Evolutionary conservation across 2,888 invertebrate species (phyloP), one percentile per base, ranked within the genome.

Genomic region (Calameuta filiformis): DNA sequence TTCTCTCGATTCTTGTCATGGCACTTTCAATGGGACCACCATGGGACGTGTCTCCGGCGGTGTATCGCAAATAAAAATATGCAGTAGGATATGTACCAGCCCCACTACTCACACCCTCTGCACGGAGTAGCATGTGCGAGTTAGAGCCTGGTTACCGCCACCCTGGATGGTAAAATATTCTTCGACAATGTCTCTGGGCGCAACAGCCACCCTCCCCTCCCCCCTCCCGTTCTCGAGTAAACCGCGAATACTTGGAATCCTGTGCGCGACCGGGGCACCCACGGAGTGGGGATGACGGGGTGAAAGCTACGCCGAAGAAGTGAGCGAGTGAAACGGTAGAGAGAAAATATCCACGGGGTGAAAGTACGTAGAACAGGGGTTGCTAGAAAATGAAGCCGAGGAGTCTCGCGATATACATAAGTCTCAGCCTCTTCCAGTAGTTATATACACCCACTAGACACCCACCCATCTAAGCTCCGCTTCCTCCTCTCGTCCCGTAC

Each of bases 121-220:
- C 35, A 23, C 71, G 69, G 74, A 83, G 84, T 79, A 86, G 81
- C 86, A 86, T 82, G 81, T 86, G 86, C 79, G 81, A 78, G 81
- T 84, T 83, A 83, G 82, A 80, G 82, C 77, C 81, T 56, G 56
- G 56, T 56, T 56, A 56, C 9, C 9, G 23, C 56, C 56, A 56
- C 23, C 56, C 56, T 56, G 79, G 76, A 79, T 79, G 74, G 34
- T 79, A 80, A 82, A 83, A 82, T 81, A 84, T 82, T 82, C 83
- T 79, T 79, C 80, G 82, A 82, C 79, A 80, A 80, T 80, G 71
- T 81, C 78, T 74, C 69, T 56, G 33, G 71, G 34, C 12, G 71
- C 31, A 34, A 15, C 30, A 30, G 31, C 71, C 71, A 1, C 6
- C 40, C 15, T 0, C 4, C 15, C 6, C 6, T 6, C 0, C 6